Evolutionary conservation across 2,888 invertebrate genomes (phyloP), one percentile per base, ranked within the genome.

Genomic region (Horisme vitalbata): DNA sequence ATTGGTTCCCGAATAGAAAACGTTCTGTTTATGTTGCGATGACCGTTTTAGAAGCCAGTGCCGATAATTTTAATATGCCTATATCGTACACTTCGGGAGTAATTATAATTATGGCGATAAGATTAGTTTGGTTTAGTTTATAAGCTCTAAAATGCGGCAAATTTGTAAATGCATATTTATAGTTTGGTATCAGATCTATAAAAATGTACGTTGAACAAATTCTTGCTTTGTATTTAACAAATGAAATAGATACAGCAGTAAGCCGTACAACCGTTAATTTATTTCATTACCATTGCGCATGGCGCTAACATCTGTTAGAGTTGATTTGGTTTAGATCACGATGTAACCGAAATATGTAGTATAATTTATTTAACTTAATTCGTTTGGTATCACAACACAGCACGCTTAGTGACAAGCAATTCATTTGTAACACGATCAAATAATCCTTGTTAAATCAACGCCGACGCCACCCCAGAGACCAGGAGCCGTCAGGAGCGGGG

Each of bases 1-100:
- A 88, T 86, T 88, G 84, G 84, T 84, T 86, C 83, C 77, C 76
- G 81, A 84, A 86, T 82, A 79, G 80, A 83, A 86, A 83, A 83
- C 74, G 76, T 80, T 83, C 80, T 80, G 77, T 81, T 80, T 81
- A 83, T 79, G 80, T 79, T 79, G 70, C 78, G 67, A 72, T 64
- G 71, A 72, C 72, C 71, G 77, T 71, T 74, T 68, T 71, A 68
- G 72, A 71, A 73, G 73, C 77, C 65, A 76, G 71, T 77, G 76
- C 67, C 69, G 79, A 81, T 80, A 77, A 74, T 76, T 79, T 75
- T 75, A 78, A 76, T 77, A 75, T 70, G 66, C 65, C 68, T 67
- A 73, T 74, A 71, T 68, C 57, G 65, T 63, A 74, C 75, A 70
- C 70, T 72, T 63, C 52, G 55, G 45, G 62, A 68, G 70, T 74